Conservation (phyloP, 2,113 vertebrate genomes). For the Seriola aureovittata region DNA sequence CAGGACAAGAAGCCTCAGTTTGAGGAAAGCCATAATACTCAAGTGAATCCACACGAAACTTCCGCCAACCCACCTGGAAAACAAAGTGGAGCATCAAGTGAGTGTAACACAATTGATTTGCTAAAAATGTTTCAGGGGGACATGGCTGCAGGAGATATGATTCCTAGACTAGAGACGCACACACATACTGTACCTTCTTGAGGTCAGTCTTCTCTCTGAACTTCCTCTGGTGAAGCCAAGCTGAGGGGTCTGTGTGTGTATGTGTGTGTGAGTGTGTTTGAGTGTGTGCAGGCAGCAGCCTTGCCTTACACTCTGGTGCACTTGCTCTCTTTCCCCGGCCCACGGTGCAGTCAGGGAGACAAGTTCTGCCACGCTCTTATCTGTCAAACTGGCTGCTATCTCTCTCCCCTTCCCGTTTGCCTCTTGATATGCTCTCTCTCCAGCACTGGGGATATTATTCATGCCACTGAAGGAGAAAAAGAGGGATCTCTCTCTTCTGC, state of each 20-base stretch:
- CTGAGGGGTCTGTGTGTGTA: conserved; percentile 64
- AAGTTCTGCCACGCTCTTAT: conserved; percentile 80
- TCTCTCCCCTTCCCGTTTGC: conserved; percentile 73
- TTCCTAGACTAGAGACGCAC: conserved; percentile 31
- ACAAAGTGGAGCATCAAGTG: conserved; percentile 63
- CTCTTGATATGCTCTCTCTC: conserved; percentile 79
- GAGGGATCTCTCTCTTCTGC: conserved; percentile 76
- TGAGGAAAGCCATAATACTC: conserved; percentile 58
- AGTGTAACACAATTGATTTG: conserved; percentile 33
- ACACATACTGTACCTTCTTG: conserved; percentile 78
- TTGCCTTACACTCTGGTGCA: conserved; percentile 77
- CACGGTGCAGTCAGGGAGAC: conserved; percentile 72
- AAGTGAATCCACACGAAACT: conserved; percentile 60
- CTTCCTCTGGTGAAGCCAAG: conserved; percentile 66
- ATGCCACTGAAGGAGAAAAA: conserved; percentile 80
- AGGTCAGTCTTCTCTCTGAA: conserved; percentile 78
- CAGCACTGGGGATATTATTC: conserved; percentile 78
- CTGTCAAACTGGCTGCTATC: conserved; percentile 82
- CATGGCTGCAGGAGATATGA: conserved; percentile 21
- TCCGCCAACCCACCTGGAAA: conserved; percentile 73
- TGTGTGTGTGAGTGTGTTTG: conserved; percentile 62
- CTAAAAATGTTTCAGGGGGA: conserved; percentile 15
- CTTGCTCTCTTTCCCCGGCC: conserved; percentile 76
- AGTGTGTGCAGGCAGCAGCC: conserved; percentile 71
- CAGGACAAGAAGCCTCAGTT: conserved; percentile 59